Evolutionary conservation across 64 coral and sea anemone species (phyloP), one percentile per base, ranked within the genome.

Genomic region (Montipora efflorescens): DNA sequence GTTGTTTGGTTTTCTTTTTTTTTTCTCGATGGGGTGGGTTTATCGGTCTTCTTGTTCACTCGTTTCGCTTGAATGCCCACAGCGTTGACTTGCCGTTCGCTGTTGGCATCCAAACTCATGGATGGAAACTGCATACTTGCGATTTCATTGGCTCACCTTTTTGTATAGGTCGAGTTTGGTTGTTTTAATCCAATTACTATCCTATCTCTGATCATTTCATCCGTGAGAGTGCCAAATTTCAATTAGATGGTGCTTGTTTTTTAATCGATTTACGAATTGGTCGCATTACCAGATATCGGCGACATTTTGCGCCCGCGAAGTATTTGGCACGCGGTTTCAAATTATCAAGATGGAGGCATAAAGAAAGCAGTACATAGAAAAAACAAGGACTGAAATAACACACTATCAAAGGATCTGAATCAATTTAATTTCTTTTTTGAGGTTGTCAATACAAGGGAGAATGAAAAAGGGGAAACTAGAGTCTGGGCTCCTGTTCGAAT

Each of bases 121-220:
- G 14, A 62, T 59, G 79, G 13, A n/a, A 88, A 83, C 44, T 94
- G 92, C 76, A 47, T 88, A 10, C 13, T 47, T 10, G 83, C 83
- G 23, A 88, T 78, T 73, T 94, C 92, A 16, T 55, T 89, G 9
- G 92, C 79, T 25, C 84, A 94, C 79, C 6, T 49, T 87, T 45
- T 75, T 82, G 8, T 89, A 57, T 0, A 82, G 92, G 11, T 79
- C 59, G 48, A 80, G 84, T 47, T 67, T 79, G 75, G 49, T 81
- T 52, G 28, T 44, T 48, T 21, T 21, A 93, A 43, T 3, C 74
- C 80, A 48, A 87, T 78, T 2, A 93, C 82, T 15, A 93, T 93
- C 5, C 58, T 36, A 23, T 93, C 82, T 7, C 74, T 18, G 4
- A 93, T 50, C 91, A 93, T 93, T 85, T 93, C 82, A 49, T 75